These are phyloP conservation scores for Metaphire vulgaris DNA, from an alignment of 1,140 invertebrate species.

Conservation along the genomic window DNA sequence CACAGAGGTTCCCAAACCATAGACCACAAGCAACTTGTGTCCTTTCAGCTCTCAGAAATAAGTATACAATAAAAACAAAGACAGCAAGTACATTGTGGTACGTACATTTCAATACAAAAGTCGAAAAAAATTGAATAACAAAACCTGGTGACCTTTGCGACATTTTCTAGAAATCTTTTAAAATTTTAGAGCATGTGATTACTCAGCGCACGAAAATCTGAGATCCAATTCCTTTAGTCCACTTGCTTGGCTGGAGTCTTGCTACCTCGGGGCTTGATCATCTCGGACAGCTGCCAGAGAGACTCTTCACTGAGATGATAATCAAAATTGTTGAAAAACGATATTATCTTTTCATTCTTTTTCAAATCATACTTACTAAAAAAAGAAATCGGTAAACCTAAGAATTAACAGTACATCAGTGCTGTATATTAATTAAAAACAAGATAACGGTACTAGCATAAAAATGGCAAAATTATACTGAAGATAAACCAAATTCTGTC, in stretches of 20 bases:
- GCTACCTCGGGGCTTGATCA: conserved; percentile 73
- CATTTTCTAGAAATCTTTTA: neutral
- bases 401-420: neutral
- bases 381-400: conserved; percentile 34
- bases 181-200: neutral
- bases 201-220: neutral
- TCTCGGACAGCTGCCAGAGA: conserved; percentile 95
- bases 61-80: neutral
- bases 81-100: neutral
- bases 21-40: no score
- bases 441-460: neutral
- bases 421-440: neutral
- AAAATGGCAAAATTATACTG: neutral
- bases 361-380: conserved; percentile 57
- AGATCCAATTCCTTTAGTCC: neutral
- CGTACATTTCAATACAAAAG: neutral
- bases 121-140: neutral
- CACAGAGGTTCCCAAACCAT: no score
- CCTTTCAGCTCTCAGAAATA: no score
- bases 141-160: neutral
- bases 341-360: conserved; percentile 84
- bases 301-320: conserved; percentile 89
- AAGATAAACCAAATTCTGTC: neutral
- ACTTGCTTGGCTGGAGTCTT: conserved; percentile 13
- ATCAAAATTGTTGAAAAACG: conserved; percentile 94